Evolutionary conservation across 2,797 vertebrate species (phyloP), one percentile per base, ranked within the genome.

Genomic region (Coluber constrictor): DNA sequence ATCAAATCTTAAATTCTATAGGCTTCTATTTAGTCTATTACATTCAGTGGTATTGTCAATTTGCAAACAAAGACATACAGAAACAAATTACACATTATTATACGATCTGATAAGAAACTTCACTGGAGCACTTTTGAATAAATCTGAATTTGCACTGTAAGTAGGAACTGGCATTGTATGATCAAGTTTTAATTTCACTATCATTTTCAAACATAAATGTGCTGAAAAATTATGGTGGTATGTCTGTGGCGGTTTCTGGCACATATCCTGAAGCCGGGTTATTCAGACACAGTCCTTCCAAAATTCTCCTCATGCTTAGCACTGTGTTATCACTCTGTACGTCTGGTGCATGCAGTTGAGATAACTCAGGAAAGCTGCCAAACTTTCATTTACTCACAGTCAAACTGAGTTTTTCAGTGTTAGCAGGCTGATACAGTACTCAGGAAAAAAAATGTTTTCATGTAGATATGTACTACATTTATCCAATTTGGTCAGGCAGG

Each of bases 231-330:
- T 37, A 32, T 47, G 88, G 57, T 61, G 54, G 27, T 60, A 86
- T 83, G 55, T 57, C 56, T 90, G 55, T 43, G 32, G 3, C 23
- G 6, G 4, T 13, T 54, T 59, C 43, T 47, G 54, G 29, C 0
- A 0, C 12, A 12, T 0, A 4, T 83, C 47, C 27, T 60, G 37
- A 90, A 87, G 66, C n/a, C 25, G 87, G 27, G 55, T 0, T 0
- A 12, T 43, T 59, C 60, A 29, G 54, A 12, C 4, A 3, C 54
- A 3, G 27, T 13, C 51, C 1, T 54, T 5, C 5, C 1, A 47
- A 86, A 32, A 54, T 1, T 29, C 79, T 32, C 87, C 89, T 89
- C 79, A 15, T 23, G 87, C 57, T 25, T 11, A 56, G 70, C 59
- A 86, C 43, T 55, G 18, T 29, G 29, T 89, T 79, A 47, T 43